Base-by-base conservation (phyloP, 2,888 invertebrate species). In the Drosophila cyrtoloma region DNA sequence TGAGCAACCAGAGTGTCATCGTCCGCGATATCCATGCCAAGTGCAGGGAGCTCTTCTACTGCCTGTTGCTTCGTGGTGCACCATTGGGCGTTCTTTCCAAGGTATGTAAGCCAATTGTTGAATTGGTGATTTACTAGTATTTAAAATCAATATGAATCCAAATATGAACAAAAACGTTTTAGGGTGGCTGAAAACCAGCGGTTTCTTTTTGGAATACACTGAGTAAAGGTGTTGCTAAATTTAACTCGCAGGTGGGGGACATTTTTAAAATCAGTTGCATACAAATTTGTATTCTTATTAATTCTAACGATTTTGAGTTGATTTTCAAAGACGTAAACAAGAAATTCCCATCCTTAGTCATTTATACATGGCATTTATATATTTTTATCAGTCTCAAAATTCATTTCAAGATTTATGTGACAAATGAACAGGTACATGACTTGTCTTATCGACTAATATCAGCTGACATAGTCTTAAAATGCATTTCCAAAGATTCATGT, bases 11-110 rank as follows among this genome's bases (percentile, higher is more conserved):
- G 87, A 95, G 95, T 14, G 95, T 96, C 77, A 96, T 96, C 60
- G 95, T 97, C n/a, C 94, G 96, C 55, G 97, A 97, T 82, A 95
- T 97, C 19, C 97, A 97, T 90, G 95, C 96, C 0, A 97, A 97
- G 91, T 97, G 97, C 92, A 95, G 96, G 81, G 96, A 97, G 86
- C 93, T 97, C 56, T 95, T 97, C 82, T 95, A 95, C 75, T 97
- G 96, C 73, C 94, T 97, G 19, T 93, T 97, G 14, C 94, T 96
- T 56, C 95, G 97, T 72, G 97, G 97, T 0, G 95, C 96, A 16
- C 96, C 97, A 0, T 93, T 97, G 51, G 96, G 96, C 86, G 95
- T 95, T 76, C 94, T 97, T 44, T 95, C 96, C 91, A 97, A 97
- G 95, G 97, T 97, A n/a, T 26, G 71, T 22, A 5, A 19, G 19